A percentile compares a stretch with the other conserved stretches of the same genome.
Evolutionary conservation across 2,888 invertebrate genomes (phyloP).

Genomic region (Criorhina ranunculi): DNA sequence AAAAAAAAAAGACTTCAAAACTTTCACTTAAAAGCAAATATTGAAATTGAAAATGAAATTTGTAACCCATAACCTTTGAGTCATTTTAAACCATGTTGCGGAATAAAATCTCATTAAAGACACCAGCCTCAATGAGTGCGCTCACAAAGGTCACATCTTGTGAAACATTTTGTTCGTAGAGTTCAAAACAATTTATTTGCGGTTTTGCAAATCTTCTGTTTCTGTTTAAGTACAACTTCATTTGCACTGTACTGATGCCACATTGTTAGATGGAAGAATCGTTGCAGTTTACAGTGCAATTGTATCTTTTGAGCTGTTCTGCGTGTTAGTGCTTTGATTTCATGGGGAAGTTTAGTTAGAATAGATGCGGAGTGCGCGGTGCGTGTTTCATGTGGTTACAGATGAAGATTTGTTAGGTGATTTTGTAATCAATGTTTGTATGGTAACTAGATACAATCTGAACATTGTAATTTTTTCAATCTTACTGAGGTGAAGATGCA

Average conservation of each 20-base stretch:
- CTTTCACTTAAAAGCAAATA: conserved; percentile 24
- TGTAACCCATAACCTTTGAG: conserved; percentile 38
- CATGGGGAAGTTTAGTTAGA: conserved; percentile 23
- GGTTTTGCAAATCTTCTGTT: conserved; percentile 52
- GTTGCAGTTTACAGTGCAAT: conserved; percentile 41
- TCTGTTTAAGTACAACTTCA: conserved; percentile 47
- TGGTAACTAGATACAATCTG: conserved; percentile 61
- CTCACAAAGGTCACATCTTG: conserved; percentile 57
- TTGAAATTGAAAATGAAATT: conserved; percentile 24
- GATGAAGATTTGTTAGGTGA: conserved; percentile 42
- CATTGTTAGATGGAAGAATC: conserved; percentile 45
- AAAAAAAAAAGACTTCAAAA: conserved; percentile 12
- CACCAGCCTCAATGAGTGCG: conserved; percentile 26
- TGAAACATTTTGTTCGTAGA: conserved; percentile 53
- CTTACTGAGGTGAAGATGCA: conserved; percentile 23
- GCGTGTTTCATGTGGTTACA: conserved; percentile 62
- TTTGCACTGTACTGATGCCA: conserved; percentile 39
- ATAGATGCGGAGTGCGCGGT: conserved; percentile 26
- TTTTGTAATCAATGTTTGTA: conserved; percentile 59
- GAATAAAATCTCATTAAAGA: conserved; percentile 13
- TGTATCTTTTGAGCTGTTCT: conserved; percentile 55
- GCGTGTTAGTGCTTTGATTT: conserved; percentile 35
- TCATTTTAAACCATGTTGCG: background rate
- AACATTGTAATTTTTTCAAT: conserved; percentile 35
- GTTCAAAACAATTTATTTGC: conserved; percentile 65